phyloP scores from a whole-genome alignment of 1,140 invertebrate genomes.

The Zelostemma sp. region DNA sequence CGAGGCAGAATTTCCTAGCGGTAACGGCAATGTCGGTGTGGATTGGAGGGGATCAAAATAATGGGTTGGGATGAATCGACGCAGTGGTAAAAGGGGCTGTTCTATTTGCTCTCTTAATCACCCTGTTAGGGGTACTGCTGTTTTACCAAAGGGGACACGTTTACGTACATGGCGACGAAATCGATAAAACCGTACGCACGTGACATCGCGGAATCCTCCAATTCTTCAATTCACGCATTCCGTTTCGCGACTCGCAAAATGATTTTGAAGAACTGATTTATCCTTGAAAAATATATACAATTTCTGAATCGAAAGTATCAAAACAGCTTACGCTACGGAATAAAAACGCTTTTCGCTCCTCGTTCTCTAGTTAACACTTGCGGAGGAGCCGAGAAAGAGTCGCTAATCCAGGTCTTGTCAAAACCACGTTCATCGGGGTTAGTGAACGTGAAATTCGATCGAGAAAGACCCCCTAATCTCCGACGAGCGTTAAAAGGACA shows the following conservation, averaged over 20 bases:
- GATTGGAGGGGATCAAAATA: constrained; percentile 37
- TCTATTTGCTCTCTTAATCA: constrained; percentile 62
- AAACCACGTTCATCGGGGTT: constrained; percentile 54
- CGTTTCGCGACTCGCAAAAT: no score
- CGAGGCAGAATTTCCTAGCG: constrained; percentile 51
- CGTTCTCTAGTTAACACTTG: constrained; percentile 31
- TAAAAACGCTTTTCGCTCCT: constrained; percentile 14
- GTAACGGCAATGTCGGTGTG: constrained; percentile 42
- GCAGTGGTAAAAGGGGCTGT: constrained; percentile 53
- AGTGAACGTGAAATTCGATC: constrained; percentile 41
- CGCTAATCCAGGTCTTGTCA: constrained; percentile 63
- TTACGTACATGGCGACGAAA: constrained; percentile 43
- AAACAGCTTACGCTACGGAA: not conserved
- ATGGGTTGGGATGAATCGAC: constrained; percentile 48
- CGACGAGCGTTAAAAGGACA: constrained; percentile 48
- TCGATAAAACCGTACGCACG: not conserved
- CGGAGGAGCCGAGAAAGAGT: constrained; percentile 14
- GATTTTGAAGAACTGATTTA: no score
- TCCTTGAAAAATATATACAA: no score
- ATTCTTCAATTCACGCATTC: no score
- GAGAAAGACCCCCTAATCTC: constrained; percentile 45
- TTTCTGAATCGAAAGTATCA: no score
- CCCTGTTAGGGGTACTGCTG: constrained; percentile 56
- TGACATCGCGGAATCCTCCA: no score
- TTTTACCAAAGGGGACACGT: constrained; percentile 43